Percentiles rank a stretch among this genome's conserved stretches.
phyloP scores from a whole-genome alignment of 2,113 vertebrate genomes.

The Sylvietta virens region DNA sequence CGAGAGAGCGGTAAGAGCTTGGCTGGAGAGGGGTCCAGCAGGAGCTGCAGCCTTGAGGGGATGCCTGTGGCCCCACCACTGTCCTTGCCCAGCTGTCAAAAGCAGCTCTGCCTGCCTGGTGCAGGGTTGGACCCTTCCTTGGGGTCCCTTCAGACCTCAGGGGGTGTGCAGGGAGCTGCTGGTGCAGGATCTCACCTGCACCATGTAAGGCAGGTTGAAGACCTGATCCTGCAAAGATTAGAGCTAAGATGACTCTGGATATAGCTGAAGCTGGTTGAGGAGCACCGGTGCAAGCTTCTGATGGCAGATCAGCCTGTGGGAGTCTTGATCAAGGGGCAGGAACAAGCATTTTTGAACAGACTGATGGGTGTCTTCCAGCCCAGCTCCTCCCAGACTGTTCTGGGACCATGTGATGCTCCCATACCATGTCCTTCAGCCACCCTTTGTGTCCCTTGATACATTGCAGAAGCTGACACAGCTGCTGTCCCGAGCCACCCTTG shows the following conservation, averaged over 20 bases:
- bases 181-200: neutral
- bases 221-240: neutral
- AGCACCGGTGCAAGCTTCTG: neutral
- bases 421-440: rapidly evolving
- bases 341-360: neutral
- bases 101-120: neutral
- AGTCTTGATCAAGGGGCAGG: neutral
- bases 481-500: constrained; percentile 76
- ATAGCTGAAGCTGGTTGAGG: neutral
- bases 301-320: neutral
- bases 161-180: rapidly evolving
- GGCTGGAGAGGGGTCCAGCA: neutral
- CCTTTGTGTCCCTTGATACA: neutral
- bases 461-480: constrained; percentile 75
- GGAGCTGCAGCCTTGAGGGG: neutral
- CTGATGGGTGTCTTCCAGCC: neutral
- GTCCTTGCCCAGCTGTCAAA: neutral
- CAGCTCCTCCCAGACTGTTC: neutral
- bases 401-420: neutral
- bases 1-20: constrained; percentile 59
- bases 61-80: rapidly evolving
- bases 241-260: neutral
- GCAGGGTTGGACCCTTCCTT: neutral
- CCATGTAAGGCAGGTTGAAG: neutral
- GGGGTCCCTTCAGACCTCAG: neutral